These are phyloP conservation scores for Heliothis virescens DNA, from an alignment of 1,140 invertebrate genomes.

Conservation along the genomic window DNA sequence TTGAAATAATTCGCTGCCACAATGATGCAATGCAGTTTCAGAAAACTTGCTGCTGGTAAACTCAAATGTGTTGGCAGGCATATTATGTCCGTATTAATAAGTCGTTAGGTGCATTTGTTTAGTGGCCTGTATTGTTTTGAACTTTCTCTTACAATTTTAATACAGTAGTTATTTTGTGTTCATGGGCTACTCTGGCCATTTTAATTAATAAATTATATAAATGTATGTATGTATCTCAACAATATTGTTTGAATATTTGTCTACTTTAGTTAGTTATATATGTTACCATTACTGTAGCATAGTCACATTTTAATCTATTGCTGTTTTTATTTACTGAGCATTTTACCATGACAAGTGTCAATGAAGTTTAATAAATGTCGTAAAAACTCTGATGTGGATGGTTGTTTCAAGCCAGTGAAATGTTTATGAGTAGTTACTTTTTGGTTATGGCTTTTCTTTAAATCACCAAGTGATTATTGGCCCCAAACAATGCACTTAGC, in stretches of 20 bases:
- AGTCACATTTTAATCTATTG: constrained; percentile 21
- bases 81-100: constrained; percentile 75
- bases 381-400: constrained; percentile 3
- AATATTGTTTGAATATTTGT: constrained; percentile 35
- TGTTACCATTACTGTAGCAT: constrained; percentile 47
- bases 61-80: constrained; percentile 79
- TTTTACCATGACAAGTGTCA: constrained; percentile 44
- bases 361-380: constrained; percentile 37
- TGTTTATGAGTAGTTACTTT: constrained; percentile 1
- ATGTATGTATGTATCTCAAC: constrained; percentile 8
- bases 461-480: constrained; percentile 45
- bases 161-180: constrained; percentile 40
- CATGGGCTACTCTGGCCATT: constrained; percentile 15
- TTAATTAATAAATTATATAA: constrained; percentile 29
- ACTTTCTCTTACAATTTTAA: constrained; percentile 2
- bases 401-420: not conserved
- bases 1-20: constrained; percentile 71
- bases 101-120: constrained; percentile 77
- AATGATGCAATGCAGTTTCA: constrained; percentile 78
- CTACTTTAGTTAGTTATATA: constrained; percentile 26
- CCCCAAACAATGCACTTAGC: constrained; percentile 73
- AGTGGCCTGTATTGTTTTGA: constrained; percentile 44
- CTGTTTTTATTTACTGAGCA: constrained; percentile 40
- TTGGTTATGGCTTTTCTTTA: constrained; percentile 25
- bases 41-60: constrained; percentile 81